Evolutionary conservation across 2,113 vertebrate species (phyloP), one percentile per base, ranked within the genome.

Genomic region (Pedionomus torquatus): DNA sequence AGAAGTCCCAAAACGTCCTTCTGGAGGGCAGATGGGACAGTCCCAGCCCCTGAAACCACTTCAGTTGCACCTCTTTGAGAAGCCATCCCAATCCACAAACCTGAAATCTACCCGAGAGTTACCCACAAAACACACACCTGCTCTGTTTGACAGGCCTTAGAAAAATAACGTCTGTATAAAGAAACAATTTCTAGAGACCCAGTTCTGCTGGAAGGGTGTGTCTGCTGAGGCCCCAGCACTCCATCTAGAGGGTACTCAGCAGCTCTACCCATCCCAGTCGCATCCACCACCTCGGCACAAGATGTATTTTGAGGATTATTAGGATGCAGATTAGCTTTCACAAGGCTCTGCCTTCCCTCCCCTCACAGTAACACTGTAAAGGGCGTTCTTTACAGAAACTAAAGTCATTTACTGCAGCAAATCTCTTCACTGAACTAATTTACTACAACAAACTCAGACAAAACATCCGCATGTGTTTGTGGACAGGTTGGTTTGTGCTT

Each of bases 251-350:
- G 49, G 49, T 13, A 8, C 24, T 51, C 49, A 12, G 24, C 12
- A 51, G 49, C 49, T 11, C 24, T 4, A 31, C 77, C 58, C 7
- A 1, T 6, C 87, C 61, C 4, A 44, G 31, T 19, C 10, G 0
- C 8, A 49, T 13, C 74, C 54, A 43, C 37, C 5, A 80, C 71
- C 71, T 51, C 58, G 83, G 31, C 28, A 37, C 49, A 13, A 54
- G 17, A 70, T 13, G 2, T 19, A 57, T 52, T 91, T n/a, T 74
- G 17, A 91, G 14, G 10, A 69, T 28, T 83, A 68, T 63, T 10
- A 76, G 28, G 44, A 55, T 43, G 41, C 20, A 55, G 15, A 55
- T n/a, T n/a, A 39, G 17, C 84, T 66, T 28, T 71, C 41, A 57
- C 7, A 71, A 57, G 63, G 33, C 48, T 79, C 46, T 84, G 39